Conservation (phyloP, 2,888 invertebrate genomes). For the Lysandra coridon region DNA sequence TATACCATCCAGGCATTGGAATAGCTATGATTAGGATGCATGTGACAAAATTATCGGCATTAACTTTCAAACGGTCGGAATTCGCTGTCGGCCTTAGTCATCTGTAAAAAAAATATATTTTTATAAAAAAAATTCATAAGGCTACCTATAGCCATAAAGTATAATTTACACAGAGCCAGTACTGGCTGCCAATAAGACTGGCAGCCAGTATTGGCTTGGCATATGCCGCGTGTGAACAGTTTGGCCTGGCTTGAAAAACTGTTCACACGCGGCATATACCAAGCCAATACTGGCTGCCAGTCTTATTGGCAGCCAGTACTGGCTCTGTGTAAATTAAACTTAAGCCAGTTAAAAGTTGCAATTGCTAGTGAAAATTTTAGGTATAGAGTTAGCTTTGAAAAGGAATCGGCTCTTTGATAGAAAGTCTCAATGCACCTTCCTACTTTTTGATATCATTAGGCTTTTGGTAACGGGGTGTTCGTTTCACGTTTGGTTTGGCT, state of each 20-base stretch:
- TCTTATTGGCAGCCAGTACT: no score
- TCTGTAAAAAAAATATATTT: neutral
- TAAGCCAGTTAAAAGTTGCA: conserved; percentile 19
- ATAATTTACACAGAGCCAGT: no score
- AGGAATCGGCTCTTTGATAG: neutral
- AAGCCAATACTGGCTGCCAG: no score
- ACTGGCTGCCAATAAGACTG: no score
- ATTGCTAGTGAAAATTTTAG: conserved; percentile 24
- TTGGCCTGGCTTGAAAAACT: no score
- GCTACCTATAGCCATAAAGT: no score
- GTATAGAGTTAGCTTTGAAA: conserved; percentile 24
- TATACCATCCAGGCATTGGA: neutral
- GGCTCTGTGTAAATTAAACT: no score
- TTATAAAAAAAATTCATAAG: no score
- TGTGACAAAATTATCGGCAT: neutral
- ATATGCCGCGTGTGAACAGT: no score
- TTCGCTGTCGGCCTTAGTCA: neutral
- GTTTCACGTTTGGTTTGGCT: conserved; percentile 31
- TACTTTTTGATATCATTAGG: neutral
- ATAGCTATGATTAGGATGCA: neutral
- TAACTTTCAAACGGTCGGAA: neutral
- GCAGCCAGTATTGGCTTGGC: no score
- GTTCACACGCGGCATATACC: no score
- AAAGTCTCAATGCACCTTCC: neutral
- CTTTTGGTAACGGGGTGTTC: conserved; percentile 37